phyloP scores from a whole-genome alignment of 2,113 vertebrate genomes.

The Dromaius novaehollandiae region DNA sequence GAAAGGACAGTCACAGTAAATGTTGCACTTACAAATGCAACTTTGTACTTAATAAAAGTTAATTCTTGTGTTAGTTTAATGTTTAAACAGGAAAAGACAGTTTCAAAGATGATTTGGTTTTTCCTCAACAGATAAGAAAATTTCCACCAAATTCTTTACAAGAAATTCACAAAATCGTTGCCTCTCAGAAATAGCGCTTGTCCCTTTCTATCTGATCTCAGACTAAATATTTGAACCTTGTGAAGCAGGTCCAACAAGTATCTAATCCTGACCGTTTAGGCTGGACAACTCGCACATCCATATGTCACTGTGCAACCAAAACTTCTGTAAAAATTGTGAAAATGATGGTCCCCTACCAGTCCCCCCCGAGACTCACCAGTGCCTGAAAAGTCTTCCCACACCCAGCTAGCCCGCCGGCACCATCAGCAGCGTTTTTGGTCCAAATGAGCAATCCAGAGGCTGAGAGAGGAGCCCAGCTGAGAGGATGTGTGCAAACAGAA shows the following conservation, averaged over 20 bases:
- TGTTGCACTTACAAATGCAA: not conserved
- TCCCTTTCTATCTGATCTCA: not conserved
- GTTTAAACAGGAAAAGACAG: not conserved
- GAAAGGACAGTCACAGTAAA: not conserved
- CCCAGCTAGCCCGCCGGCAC: not conserved
- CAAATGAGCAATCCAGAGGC: not conserved
- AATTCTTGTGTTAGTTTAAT: not conserved
- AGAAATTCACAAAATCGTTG: not conserved
- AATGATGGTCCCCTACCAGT: rapidly evolving
- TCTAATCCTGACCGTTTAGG: not conserved
- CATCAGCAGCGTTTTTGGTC: rapidly evolving
- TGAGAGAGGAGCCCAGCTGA: not conserved
- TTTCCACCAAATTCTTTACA: not conserved
- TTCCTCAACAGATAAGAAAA: not conserved
- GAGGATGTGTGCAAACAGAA: not conserved
- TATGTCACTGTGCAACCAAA: not conserved
- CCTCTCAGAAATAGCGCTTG: not conserved
- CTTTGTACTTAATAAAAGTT: not conserved
- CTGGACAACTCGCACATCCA: not conserved
- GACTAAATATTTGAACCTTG: not conserved
- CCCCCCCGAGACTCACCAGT: constrained; percentile 73
- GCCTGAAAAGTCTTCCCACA: constrained; percentile 58
- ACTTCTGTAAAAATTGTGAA: not conserved
- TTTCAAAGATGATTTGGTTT: not conserved
- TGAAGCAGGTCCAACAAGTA: not conserved